Conservation (phyloP, 1,140 invertebrate genomes). For the Stenopsyche tienmushanensis region DNA sequence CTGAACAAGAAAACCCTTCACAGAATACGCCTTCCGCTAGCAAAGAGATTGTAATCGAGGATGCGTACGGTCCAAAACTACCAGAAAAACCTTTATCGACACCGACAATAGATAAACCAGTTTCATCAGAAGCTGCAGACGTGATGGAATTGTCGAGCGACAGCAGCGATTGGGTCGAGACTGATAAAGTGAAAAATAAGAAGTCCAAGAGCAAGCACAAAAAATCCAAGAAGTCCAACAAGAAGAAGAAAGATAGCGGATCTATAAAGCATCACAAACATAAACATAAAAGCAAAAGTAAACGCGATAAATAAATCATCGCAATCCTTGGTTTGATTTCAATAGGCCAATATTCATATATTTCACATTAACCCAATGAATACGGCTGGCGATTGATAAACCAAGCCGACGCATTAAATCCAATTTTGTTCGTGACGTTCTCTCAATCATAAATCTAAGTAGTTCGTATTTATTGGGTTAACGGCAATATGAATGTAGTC, state of each 20-base stretch:
- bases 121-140: slow-evolving; percentile 32
- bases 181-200: slow-evolving; percentile 46
- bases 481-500: no score
- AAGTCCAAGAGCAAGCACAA: slow-evolving; percentile 50
- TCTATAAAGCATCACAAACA: slow-evolving; percentile 29
- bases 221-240: slow-evolving; percentile 30
- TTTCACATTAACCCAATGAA: no score
- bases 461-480: no score
- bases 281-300: slow-evolving; percentile 35
- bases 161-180: slow-evolving; percentile 51
- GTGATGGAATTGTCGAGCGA: slow-evolving; percentile 45
- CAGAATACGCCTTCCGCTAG: slow-evolving; percentile 35
- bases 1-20: slow-evolving; percentile 12
- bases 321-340: no score
- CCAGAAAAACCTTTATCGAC: slow-evolving; percentile 50
- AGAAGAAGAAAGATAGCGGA: slow-evolving; percentile 29
- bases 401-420: no score
- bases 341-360: no score
- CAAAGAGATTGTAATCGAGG: slow-evolving; percentile 37
- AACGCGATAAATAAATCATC: not conserved
- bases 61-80: slow-evolving; percentile 60
- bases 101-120: slow-evolving; percentile 41
- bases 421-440: no score
- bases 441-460: no score
- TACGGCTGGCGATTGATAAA: no score